Percentiles rank a stretch among this genome's conserved stretches.
Evolutionary conservation across 1,140 invertebrate species (phyloP).

Genomic region (Pseudobourletiella spinata): DNA sequence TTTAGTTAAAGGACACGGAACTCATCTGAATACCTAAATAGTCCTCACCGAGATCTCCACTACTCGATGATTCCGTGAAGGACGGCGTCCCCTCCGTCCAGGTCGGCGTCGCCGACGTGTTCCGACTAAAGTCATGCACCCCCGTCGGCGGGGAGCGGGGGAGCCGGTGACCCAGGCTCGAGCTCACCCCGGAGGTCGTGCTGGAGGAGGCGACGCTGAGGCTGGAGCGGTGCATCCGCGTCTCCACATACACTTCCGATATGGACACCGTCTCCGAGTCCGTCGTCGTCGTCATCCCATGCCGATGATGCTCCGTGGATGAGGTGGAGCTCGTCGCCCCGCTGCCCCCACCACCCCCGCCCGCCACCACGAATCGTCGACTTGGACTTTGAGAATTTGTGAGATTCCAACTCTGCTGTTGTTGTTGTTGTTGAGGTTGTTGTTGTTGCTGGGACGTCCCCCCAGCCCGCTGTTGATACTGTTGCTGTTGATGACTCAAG

Average conservation of each 20-base stretch:
- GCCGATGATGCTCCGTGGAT: constrained; percentile 14
- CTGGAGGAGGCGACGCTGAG: constrained; percentile 56
- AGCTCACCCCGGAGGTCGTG: constrained; percentile 42
- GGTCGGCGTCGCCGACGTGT: constrained; percentile 69
- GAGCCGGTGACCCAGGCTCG: constrained; percentile 44
- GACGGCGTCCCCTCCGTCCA: constrained; percentile 97
- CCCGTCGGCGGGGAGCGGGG: constrained; percentile 80
- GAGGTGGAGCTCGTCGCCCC: constrained; percentile 11
- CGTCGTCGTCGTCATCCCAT: constrained; percentile 8
- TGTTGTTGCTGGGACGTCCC: constrained; percentile 1
- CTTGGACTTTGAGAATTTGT: constrained; percentile 12
- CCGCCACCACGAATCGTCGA: constrained; percentile 4
- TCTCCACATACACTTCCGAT: constrained; percentile 50
- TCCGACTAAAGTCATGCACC: constrained; percentile 56
- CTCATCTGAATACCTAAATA: constrained; percentile 13
- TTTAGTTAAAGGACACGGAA: too few relatives aligned
- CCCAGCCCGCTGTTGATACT: too few relatives aligned
- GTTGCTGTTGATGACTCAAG: not conserved
- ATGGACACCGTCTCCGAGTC: constrained; percentile 41
- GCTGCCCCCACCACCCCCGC: not conserved
- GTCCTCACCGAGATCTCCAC: constrained; percentile 67
- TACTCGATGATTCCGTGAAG: constrained; percentile 91
- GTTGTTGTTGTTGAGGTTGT: not conserved
- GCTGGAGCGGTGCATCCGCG: constrained; percentile 54
- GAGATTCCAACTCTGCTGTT: constrained; percentile 10